phyloP scores from a whole-genome alignment of 2,888 invertebrate species.

The Drosophila sordidula region DNA sequence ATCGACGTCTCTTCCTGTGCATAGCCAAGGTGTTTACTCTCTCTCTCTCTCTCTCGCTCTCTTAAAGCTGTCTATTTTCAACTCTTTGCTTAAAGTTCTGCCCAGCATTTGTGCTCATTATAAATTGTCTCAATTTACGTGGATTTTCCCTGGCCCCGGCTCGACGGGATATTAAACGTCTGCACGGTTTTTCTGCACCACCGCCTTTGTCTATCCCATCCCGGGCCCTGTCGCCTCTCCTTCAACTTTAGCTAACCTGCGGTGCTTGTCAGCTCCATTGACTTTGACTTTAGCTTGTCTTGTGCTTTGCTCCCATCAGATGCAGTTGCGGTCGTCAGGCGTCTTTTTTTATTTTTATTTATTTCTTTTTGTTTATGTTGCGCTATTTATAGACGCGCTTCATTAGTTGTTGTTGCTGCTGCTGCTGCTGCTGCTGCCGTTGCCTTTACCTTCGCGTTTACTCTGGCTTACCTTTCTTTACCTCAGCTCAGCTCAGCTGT shows the following conservation, averaged over 20 bases:
- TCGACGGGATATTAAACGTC: not conserved
- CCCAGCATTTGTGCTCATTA: not conserved
- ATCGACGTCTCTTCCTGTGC: slow-evolving; percentile 76
- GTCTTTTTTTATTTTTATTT: slow-evolving; percentile 13
- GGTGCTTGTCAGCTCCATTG: slow-evolving; percentile 42
- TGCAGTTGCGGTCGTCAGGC: slow-evolving; percentile 39
- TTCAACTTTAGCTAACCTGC: not conserved
- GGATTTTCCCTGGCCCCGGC: not conserved
- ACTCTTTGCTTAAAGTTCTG: not conserved
- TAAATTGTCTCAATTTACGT: slow-evolving; percentile 3
- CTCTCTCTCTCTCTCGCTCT: not conserved
- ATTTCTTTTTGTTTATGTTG: slow-evolving; percentile 26
- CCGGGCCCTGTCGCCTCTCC: not conserved
- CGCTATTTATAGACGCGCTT: slow-evolving; percentile 65
- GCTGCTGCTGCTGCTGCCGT: not conserved
- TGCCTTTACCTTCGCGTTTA: slow-evolving; percentile 13
- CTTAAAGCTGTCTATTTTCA: not conserved
- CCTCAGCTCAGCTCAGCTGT: slow-evolving; percentile 34
- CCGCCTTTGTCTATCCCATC: not conserved
- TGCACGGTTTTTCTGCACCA: too few species aligned
- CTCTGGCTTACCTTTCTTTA: slow-evolving; percentile 23
- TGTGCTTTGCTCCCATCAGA: slow-evolving; percentile 31
- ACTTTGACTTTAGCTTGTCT: slow-evolving; percentile 40
- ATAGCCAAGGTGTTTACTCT: slow-evolving; percentile 74
- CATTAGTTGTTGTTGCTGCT: slow-evolving; percentile 48